Evolutionary conservation across 2,888 invertebrate genomes (phyloP), one percentile per base, ranked within the genome.

Genomic region (Caenorhabditis wallacei): DNA sequence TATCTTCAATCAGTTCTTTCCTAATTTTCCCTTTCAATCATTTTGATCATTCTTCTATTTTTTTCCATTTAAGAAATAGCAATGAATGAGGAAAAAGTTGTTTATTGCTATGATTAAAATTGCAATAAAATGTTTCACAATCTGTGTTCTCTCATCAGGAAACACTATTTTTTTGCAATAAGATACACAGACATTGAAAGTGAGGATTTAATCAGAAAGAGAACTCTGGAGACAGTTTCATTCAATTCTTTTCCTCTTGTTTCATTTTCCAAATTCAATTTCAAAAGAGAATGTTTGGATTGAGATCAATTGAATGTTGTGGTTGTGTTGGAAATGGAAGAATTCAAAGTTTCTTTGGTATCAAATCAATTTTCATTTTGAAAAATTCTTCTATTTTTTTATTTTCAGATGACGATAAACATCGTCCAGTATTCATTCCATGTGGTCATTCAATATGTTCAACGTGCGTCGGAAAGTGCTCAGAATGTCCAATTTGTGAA

Each of bases 41-140:
- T 30, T 30, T 40, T 11, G 4, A 40, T 5, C 2, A 7, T 40
- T 40, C 40, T 40, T 48, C 46, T 48, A 1, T 48, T 48, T 8
- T 18, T 48, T 13, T 43, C n/a, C n/a, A n/a, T 3, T 43, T 43
- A 43, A 11, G 13, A 16, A 13, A 13, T 11, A 43, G 10, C 46
- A 48, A 40, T 48, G 3, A 2, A 18, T 18, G 16, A 10, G 10
- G 11, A 40, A 40, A 16, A 37, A 20, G 40, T 40, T 59, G 59
- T 59, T 59, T 40, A 61, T 61, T 61, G 61, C 61, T 61, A 61
- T n/a, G 61, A 43, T 10, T 61, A 61, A 61, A 61, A 43, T 22
- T 46, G 20, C 2, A 16, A 24, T 24, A 22, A 53, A 24, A 24
- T 18, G 46, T 48, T 48, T 18, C n/a, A 48, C 46, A 48, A 18